Percentiles rank a stretch among this genome's conserved stretches.
Evolutionary conservation across 2,797 vertebrate species (phyloP).

Genomic region (Molossus alvarezi): DNA sequence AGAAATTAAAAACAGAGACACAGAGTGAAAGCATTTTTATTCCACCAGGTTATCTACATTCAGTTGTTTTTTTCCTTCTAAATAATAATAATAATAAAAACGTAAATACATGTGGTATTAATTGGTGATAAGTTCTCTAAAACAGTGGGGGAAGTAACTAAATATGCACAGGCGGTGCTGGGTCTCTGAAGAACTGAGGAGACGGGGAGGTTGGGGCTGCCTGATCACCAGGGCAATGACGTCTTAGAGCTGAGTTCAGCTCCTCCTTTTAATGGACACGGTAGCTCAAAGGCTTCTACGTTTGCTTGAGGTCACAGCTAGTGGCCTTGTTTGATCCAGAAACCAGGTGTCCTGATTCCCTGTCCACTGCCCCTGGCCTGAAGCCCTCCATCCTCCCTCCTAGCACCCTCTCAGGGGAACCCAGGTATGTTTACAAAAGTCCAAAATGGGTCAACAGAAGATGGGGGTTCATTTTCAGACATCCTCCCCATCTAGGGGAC

Average conservation of each 20-base stretch:
- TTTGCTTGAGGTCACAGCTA: background rate
- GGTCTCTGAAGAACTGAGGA: background rate
- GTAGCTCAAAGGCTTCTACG: background rate
- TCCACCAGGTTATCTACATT: slow-evolving; percentile 33
- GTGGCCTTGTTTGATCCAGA: background rate
- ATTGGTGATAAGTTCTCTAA: slow-evolving; percentile 17
- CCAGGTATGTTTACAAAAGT: background rate
- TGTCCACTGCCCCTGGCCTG: background rate
- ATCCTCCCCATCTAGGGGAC: background rate
- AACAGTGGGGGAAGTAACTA: background rate
- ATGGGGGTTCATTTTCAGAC: background rate
- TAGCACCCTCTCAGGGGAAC: background rate
- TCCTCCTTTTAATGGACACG: background rate
- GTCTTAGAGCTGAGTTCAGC: background rate
- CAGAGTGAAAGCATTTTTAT: slow-evolving; percentile 57
- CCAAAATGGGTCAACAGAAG: background rate
- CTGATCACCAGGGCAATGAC: background rate
- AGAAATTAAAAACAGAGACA: background rate
- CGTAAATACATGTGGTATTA: background rate
- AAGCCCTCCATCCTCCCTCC: background rate
- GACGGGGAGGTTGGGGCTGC: background rate
- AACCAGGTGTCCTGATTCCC: background rate
- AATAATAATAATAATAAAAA: background rate
- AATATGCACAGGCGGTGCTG: too few species aligned
- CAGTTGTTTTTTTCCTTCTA: slow-evolving; percentile 23